A percentile compares a stretch with the other conserved stretches of the same genome.
Conservation (phyloP, 1,140 invertebrate genomes). For the Eriosoma lanigerum region DNA sequence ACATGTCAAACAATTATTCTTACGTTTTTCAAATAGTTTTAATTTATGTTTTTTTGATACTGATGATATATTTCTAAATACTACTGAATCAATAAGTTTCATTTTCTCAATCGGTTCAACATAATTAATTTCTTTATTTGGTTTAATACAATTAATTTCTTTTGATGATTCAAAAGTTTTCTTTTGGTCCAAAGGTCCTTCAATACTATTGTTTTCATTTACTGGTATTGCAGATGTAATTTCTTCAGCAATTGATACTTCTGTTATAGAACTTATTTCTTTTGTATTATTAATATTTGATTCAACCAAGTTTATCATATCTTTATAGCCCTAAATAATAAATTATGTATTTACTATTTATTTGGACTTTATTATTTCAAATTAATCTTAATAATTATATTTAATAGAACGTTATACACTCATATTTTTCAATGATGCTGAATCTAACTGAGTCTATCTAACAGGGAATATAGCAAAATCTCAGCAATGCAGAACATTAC, state of each 20-base stretch:
- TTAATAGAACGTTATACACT: too few relatives aligned
- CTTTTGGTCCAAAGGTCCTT: too few relatives aligned
- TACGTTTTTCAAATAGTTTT: neutral
- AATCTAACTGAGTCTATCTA: too few relatives aligned
- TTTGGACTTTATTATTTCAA: too few relatives aligned
- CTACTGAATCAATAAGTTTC: neutral
- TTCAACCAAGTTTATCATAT: too few relatives aligned
- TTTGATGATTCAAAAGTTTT: neutral
- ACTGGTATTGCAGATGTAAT: neutral
- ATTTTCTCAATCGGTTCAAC: neutral
- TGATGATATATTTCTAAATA: neutral
- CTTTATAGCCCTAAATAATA: too few relatives aligned
- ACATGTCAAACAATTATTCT: constrained; percentile 12
- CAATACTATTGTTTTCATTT: neutral
- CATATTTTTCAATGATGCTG: too few relatives aligned
- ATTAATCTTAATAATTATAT: too few relatives aligned
- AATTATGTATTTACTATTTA: too few relatives aligned
- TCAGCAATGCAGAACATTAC: too few relatives aligned
- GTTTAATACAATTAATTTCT: too few relatives aligned
- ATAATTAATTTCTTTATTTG: neutral
- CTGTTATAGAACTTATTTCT: neutral
- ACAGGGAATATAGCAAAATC: too few relatives aligned
- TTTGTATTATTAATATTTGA: neutral
- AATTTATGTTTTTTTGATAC: neutral
- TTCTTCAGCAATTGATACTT: neutral